Base-by-base conservation (phyloP, 2,113 vertebrate genomes). In the Tragelaphus scriptus region DNA sequence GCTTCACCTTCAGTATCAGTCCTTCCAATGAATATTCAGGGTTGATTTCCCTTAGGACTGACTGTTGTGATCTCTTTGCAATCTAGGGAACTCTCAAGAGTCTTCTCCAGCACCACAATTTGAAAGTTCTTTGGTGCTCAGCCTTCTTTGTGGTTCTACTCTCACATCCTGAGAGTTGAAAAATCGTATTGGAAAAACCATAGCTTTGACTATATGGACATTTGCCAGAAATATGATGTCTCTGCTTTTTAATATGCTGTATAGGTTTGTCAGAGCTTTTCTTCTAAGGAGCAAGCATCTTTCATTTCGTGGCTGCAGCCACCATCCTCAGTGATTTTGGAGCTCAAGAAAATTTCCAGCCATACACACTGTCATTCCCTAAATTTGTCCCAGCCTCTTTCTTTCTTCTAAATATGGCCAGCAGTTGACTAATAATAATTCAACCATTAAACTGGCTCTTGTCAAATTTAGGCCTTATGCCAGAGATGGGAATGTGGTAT, bases 401-500 rank as follows among this genome's bases (percentile, higher is more conserved):
- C 15, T 63, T 14, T 89, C 17, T 2, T n/a, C 32, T 19, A 36
- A 65, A 58, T 53, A 7, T n/a, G 13, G 71, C 7, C 79, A 6
- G 47, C 59, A 17, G 10, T 47, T 47, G 32, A 63, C 23, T 90
- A 36, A 90, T 77, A 32, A 51, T 23, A 61, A 58, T 58, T n/a
- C 47, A 36, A 63, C 17, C 56, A 85, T 91, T 80, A 44, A 28
- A 40, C 10, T 44, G 36, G 17, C 6, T 56, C 55, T 36, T 91
- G 68, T 47, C 3, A 51, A 95, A 36, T 36, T 1, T 19, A 56
- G 40, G 32, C 6, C 28, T 92, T 49, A 12, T 63, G 92, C 8
- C 25, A 58, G 17, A 36, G 6, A 47, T 7, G 4, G 26, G 36
- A n/a, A 55, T 13, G 9, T 0, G 28, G 16, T 4, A 23, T 8